phyloP scores from a whole-genome alignment of 2,113 vertebrate genomes.

The Gambusia affinis region DNA sequence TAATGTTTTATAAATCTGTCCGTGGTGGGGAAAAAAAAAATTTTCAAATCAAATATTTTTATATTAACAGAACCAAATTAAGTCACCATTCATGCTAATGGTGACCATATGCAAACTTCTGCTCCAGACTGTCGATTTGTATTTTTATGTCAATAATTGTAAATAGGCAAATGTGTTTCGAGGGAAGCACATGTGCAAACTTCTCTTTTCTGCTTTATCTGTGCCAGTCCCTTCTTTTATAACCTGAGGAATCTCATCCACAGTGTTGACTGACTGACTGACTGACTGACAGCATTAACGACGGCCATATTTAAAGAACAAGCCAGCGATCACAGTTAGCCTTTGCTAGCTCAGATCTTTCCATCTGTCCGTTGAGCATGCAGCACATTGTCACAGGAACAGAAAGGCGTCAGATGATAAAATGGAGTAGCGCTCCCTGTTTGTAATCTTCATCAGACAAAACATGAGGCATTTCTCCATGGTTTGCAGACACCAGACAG shows the following conservation, averaged over 20 bases:
- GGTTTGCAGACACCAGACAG: constrained; percentile 15
- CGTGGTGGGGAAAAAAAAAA: not conserved
- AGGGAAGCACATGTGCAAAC: not conserved
- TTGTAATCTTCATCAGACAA: not conserved
- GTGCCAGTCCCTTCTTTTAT: not conserved
- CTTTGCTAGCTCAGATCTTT: too few species aligned
- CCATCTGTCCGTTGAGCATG: not conserved
- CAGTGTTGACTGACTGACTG: not conserved
- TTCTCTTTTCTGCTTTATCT: constrained; percentile 5
- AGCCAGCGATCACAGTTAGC: not conserved
- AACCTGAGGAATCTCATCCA: not conserved
- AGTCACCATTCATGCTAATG: not conserved
- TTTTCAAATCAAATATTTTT: not conserved
- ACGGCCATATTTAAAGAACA: not conserved
- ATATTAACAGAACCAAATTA: not conserved
- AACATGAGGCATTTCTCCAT: not conserved
- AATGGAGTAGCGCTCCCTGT: not conserved
- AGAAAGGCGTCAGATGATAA: too few species aligned
- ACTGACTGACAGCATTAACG: not conserved
- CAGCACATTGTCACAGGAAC: not conserved
- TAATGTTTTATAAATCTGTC: not conserved
- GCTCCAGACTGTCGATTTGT: constrained; percentile 27
- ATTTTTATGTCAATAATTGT: constrained; percentile 75
- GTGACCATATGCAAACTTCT: not conserved
- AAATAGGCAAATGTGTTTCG: constrained; percentile 51